These are phyloP conservation scores for Calliscelio sp. DNA, from an alignment of 2,888 invertebrate genomes.

Conservation along the genomic window DNA sequence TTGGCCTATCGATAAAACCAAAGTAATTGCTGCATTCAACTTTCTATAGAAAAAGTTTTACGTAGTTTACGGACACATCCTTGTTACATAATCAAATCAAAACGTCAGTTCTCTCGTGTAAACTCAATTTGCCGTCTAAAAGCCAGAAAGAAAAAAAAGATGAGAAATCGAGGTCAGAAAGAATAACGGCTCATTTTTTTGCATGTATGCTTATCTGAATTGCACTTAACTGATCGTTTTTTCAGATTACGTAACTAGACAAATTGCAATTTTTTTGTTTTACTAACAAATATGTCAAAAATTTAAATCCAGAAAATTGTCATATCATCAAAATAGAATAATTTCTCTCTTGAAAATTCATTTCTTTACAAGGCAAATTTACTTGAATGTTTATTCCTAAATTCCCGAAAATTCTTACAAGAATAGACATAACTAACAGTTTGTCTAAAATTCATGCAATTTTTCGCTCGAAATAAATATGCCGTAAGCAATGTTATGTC, in stretches of 20 bases:
- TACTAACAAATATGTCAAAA: too few relatives aligned
- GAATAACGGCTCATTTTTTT: conserved; percentile 9
- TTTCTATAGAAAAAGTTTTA: conserved; percentile 30
- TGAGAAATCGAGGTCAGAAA: conserved; percentile 13
- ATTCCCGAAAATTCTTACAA: too few relatives aligned
- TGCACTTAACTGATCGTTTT: not conserved
- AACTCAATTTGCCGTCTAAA: conserved; percentile 14
- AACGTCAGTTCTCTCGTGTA: conserved; percentile 25
- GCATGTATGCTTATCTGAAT: not conserved
- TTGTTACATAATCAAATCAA: conserved; percentile 34
- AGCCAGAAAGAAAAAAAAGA: not conserved
- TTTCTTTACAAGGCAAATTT: too few relatives aligned
- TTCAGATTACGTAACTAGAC: not conserved
- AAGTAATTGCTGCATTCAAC: conserved; percentile 24
- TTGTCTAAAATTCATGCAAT: too few relatives aligned
- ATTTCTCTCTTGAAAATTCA: too few relatives aligned
- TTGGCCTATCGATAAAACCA: not conserved
- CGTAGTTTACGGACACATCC: conserved; percentile 11
- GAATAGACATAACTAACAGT: too few relatives aligned
- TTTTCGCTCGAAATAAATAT: too few relatives aligned
- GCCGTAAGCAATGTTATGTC: too few relatives aligned
- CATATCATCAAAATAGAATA: too few relatives aligned
- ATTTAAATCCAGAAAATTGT: too few relatives aligned
- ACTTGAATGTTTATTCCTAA: too few relatives aligned
- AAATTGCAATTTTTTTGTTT: not conserved